A percentile compares a stretch with the other conserved stretches of the same genome.
Evolutionary conservation across 2,797 vertebrate species (phyloP).

Genomic region (Carcharodon carcharias): DNA sequence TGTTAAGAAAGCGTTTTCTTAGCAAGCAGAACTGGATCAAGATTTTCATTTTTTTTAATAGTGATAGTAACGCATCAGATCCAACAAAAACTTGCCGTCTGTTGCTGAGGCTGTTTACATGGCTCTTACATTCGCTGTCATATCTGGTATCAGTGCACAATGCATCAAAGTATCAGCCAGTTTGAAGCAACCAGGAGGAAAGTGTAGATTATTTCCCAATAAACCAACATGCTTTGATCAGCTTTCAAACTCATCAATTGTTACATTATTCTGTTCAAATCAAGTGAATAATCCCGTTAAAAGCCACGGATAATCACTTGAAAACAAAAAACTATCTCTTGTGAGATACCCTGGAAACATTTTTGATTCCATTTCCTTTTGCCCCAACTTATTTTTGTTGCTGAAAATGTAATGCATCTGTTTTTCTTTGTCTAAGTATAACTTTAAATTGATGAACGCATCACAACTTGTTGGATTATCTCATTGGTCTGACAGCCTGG

Average conservation of each 20-base stretch:
- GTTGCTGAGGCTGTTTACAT: not conserved
- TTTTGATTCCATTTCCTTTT: not conserved
- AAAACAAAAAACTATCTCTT: not conserved
- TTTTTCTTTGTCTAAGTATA: not conserved
- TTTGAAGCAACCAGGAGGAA: not conserved
- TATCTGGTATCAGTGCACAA: not conserved
- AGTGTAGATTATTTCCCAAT: not conserved
- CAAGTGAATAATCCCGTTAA: not conserved
- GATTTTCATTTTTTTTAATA: not conserved
- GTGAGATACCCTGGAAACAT: not conserved
- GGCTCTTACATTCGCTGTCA: not conserved
- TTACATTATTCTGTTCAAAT: not conserved
- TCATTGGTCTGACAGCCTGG: not conserved
- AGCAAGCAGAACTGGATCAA: not conserved
- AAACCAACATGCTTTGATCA: not conserved
- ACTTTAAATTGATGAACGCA: not conserved
- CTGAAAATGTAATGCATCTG: not conserved
- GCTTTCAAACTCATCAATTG: not conserved
- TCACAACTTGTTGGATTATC: not conserved
- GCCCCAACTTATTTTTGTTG: not conserved
- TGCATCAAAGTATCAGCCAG: not conserved
- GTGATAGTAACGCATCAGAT: not conserved
- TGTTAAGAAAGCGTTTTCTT: not conserved
- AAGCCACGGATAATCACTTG: not conserved
- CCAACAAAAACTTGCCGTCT: not conserved